Conservation (phyloP, 2,797 vertebrate species). For the Macropodus opercularis region DNA sequence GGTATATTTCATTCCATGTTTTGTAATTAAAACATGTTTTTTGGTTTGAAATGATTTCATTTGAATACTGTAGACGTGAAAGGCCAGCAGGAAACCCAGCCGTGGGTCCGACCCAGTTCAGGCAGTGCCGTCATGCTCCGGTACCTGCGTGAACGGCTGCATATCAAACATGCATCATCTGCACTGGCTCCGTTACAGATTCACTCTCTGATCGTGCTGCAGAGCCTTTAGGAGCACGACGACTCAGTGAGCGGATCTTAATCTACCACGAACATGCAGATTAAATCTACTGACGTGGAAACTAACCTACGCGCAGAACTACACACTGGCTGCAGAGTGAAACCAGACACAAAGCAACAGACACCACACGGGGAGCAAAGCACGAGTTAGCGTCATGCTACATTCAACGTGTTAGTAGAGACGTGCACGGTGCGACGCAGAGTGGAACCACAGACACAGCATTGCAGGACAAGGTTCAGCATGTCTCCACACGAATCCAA, state of each 20-base stretch:
- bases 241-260: slow-evolving; percentile 3
- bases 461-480: slow-evolving; percentile 42
- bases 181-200: slow-evolving; percentile 1
- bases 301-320: background rate
- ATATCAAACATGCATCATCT: slow-evolving; percentile 26
- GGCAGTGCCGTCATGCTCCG: slow-evolving; percentile 28
- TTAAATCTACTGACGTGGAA: background rate
- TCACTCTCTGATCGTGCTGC: background rate
- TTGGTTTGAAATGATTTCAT: background rate
- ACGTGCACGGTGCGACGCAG: slow-evolving; percentile 10
- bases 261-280: slow-evolving; percentile 31
- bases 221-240: background rate
- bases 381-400: slow-evolving; percentile 58
- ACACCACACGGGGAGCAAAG: slow-evolving; percentile 40
- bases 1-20: no score
- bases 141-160: background rate
- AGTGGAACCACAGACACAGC: slow-evolving; percentile 62
- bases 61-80: no score
- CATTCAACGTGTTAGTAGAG: slow-evolving; percentile 34
- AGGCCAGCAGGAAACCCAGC: no score
- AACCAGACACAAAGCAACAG: slow-evolving; percentile 16
- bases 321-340: background rate
- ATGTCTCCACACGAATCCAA: no score
- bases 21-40: no score
- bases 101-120: slow-evolving; percentile 17